These are phyloP conservation scores for Arctopsyche grandis DNA, from an alignment of 1,140 invertebrate genomes.

Conservation along the genomic window DNA sequence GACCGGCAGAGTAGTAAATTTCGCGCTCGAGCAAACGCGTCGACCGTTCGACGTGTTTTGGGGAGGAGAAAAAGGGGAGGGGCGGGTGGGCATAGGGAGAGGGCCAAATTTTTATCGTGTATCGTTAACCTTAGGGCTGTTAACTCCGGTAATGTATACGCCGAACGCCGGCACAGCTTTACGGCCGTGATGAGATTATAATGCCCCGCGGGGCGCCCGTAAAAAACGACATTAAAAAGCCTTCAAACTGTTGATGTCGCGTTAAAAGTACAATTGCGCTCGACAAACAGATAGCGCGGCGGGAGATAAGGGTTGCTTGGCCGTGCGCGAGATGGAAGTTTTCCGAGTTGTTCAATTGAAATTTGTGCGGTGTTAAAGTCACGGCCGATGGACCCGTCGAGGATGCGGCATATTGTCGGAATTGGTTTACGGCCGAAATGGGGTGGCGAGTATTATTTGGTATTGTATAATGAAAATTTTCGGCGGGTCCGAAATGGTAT, in stretches of 20 bases:
- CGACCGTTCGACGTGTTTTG: not conserved
- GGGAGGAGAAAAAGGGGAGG: no score
- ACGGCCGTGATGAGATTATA: constrained; percentile 38
- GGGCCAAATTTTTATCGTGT: constrained; percentile 36
- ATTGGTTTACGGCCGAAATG: no score
- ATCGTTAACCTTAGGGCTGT: constrained; percentile 39
- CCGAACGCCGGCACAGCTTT: constrained; percentile 26
- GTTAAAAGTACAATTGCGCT: constrained; percentile 15
- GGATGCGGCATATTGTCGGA: no score
- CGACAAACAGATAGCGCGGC: not conserved
- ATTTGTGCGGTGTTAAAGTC: no score
- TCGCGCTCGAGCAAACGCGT: constrained; percentile 7
- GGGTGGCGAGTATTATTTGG: no score
- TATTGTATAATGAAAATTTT: no score
- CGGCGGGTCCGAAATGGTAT: no score
- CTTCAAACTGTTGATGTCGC: constrained; percentile 24
- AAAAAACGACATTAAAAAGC: constrained; percentile 9
- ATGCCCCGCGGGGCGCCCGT: not conserved
- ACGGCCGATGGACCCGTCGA: no score
- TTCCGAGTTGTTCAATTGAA: no score
- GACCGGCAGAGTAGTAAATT: not conserved
- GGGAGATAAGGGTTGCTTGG: no score
- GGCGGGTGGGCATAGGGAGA: no score
- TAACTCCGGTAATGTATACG: constrained; percentile 22
- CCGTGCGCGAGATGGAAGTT: no score